Evolutionary conservation across 2,113 vertebrate genomes (phyloP), one percentile per base, ranked within the genome.

Genomic region (Desmodus rotundus): DNA sequence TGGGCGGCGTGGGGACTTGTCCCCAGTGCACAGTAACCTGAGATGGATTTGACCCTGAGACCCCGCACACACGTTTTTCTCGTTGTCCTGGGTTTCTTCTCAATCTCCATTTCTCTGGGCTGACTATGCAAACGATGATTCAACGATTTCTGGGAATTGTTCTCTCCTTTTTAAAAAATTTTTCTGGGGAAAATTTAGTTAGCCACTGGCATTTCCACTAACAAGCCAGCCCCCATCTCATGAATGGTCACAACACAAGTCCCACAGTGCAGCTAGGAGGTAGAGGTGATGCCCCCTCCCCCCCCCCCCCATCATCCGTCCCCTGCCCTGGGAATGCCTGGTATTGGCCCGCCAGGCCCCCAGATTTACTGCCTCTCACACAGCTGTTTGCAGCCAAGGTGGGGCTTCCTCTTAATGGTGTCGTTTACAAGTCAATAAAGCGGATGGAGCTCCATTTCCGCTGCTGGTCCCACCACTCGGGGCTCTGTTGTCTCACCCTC

Each of bases 391-490:
- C 81, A 93, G 76, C 93, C 92, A 86, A 97, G 97, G 93, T 91
- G 74, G 94, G 96, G 92, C 94, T 98, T 97, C 96, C 96, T 98
- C 97, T 98, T 97, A 96, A 98, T 96, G 98, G 65, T 87, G 52
- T 88, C 67, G 94, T 99, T 98, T 98, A 97, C 98, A 98, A 98
- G 95, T 98, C 96, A 98, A 98, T 97, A 98, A 98, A 96, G 86
- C 68, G 95, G 87, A 95, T 85, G 93, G 92, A 82, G 92, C 65
- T 15, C 82, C 72, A 83, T 97, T 98, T 98, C 98, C 97, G 96
- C 97, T 87, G 76, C 89, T 92, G 97, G 96, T 86, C 94, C 94
- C 97, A 97, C 96, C 98, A 98, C 95, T 84, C 93, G 83, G 85
- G 76, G 97, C 97, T 97, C 98, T 97, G 98, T 93, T 95, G 80